These are phyloP conservation scores for Ophion ellenae DNA, from an alignment of 2,888 invertebrate species.

Conservation along the genomic window DNA sequence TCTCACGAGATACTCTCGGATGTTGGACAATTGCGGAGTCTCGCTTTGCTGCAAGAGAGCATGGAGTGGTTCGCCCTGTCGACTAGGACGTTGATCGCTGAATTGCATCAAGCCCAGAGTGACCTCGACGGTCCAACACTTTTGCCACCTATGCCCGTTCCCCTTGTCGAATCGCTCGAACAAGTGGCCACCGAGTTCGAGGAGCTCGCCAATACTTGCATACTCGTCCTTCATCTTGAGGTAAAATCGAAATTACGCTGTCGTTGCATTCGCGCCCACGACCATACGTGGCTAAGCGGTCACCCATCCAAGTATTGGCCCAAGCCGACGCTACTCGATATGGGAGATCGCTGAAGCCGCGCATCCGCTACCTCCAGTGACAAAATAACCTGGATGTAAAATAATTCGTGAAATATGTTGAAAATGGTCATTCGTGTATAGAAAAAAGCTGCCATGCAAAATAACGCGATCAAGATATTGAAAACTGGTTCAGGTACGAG, in stretches of 20 bases:
- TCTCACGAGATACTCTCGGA: conserved; percentile 94
- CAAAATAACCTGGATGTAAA: no score
- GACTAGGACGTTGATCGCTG: conserved; percentile 73
- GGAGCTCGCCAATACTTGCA: conserved; percentile 95
- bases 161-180: conserved; percentile 87
- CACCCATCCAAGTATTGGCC: no score
- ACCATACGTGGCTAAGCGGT: no score
- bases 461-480: not conserved
- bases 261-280: not conserved
- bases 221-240: conserved; percentile 96
- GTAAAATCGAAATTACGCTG: conserved; percentile 82
- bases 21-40: conserved; percentile 91
- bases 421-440: no score
- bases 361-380: no score
- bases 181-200: conserved; percentile 92
- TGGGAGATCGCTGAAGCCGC: no score
- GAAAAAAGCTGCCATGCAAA: no score
- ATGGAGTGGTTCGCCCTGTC: conserved; percentile 86
- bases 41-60: conserved; percentile 96
- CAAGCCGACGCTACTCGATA: no score
- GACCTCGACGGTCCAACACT: conserved; percentile 76
- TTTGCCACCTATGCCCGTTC: conserved; percentile 85
- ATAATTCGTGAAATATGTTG: no score
- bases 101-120: conserved; percentile 82
- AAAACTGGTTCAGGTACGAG: conserved; percentile 87